phyloP scores from a whole-genome alignment of 1,140 invertebrate species.

The Sinonovacula constricta region DNA sequence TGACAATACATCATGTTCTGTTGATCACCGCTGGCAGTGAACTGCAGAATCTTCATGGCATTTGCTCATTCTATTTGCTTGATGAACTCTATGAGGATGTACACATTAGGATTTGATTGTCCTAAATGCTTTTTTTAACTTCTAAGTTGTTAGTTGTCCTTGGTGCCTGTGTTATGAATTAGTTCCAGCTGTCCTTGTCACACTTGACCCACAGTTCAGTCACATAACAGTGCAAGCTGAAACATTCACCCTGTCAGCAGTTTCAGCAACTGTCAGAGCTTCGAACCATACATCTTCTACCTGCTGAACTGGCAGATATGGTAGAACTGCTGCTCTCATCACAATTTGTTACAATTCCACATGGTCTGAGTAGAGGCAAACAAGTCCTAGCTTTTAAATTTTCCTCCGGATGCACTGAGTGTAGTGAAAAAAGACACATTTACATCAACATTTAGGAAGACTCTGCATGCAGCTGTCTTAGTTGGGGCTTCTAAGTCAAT shows the following conservation, averaged over 20 bases:
- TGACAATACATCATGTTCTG: too few relatives aligned
- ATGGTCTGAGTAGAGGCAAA: not conserved
- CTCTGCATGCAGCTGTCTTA: not conserved
- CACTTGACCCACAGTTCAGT: not conserved
- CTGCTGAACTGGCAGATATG: not conserved
- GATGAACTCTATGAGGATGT: too few relatives aligned
- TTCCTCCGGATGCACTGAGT: constrained; percentile 11
- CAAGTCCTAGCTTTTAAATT: constrained; percentile 1
- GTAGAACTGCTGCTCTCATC: constrained; percentile 2
- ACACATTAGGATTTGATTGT: too few relatives aligned
- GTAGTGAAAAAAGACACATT: constrained; percentile 23
- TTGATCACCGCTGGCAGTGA: too few relatives aligned
- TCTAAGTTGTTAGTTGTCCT: too few relatives aligned
- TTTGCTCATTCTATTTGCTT: too few relatives aligned
- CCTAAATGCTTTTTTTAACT: too few relatives aligned
- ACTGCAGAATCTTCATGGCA: too few relatives aligned
- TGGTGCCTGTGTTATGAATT: not conserved
- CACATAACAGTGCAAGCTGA: not conserved
- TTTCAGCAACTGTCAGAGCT: not conserved
- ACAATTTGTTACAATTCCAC: not conserved
- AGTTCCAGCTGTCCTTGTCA: not conserved
- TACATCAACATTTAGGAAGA: not conserved
- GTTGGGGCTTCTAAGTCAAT: constrained; percentile 3
- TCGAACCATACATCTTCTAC: not conserved
- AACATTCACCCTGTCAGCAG: not conserved